Conservation (phyloP, 2,113 vertebrate genomes). For the Pangasianodon hypophthalmus region DNA sequence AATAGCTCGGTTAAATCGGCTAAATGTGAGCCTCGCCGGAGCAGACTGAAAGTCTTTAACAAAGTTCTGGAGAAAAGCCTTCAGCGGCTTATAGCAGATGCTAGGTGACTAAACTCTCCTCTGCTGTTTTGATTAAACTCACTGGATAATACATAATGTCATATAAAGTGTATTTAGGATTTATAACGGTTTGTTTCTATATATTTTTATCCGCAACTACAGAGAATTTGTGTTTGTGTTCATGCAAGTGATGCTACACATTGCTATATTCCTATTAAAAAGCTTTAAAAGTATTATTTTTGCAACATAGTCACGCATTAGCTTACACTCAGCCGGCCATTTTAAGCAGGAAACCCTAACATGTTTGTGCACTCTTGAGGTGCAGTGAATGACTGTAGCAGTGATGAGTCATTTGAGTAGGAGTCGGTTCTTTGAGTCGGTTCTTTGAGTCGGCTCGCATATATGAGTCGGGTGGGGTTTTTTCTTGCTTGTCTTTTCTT, state of each 20-base stretch:
- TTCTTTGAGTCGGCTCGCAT: neutral
- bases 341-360: neutral
- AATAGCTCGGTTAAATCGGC: constrained; percentile 7
- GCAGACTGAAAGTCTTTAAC: constrained; percentile 71
- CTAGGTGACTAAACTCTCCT: constrained; percentile 58
- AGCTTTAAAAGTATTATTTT: neutral
- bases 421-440: neutral
- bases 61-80: constrained; percentile 77
- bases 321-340: neutral
- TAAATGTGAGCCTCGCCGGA: constrained; percentile 44
- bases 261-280: neutral
- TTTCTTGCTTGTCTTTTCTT: too few relatives aligned
- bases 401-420: neutral
- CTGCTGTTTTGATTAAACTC: neutral
- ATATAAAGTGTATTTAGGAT: neutral
- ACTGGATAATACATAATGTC: neutral
- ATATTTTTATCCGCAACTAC: neutral
- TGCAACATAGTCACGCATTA: neutral
- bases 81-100: constrained; percentile 64
- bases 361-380: neutral
- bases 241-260: neutral
- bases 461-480: too few relatives aligned
- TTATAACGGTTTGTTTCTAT: neutral
- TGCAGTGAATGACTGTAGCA: neutral
- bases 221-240: neutral